phyloP scores from a whole-genome alignment of 2,797 vertebrate species.

The Synanceia verrucosa region DNA sequence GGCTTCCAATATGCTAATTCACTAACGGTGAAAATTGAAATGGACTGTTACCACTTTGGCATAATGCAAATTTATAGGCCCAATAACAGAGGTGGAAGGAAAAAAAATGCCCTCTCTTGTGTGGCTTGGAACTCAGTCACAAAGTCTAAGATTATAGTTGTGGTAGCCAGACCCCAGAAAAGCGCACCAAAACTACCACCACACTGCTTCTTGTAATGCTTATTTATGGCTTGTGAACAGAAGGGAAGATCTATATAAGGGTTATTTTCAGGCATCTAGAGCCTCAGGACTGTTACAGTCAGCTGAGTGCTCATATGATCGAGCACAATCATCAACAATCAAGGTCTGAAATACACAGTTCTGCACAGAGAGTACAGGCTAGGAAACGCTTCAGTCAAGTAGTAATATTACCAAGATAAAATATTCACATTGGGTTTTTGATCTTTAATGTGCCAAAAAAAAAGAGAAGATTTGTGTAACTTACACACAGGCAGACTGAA shows the following conservation, averaged over 20 bases:
- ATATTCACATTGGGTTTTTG: neutral
- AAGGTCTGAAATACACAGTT: slow-evolving; percentile 12
- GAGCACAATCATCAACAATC: slow-evolving; percentile 19
- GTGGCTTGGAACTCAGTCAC: slow-evolving; percentile 57
- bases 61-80: slow-evolving; percentile 63
- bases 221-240: slow-evolving; percentile 53
- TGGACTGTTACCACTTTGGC: slow-evolving; percentile 60
- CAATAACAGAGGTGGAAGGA: slow-evolving; percentile 65
- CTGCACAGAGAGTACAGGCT: slow-evolving; percentile 2
- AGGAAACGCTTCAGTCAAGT: neutral
- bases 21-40: slow-evolving; percentile 49
- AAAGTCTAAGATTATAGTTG: slow-evolving; percentile 69
- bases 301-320: slow-evolving; percentile 75
- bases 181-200: slow-evolving; percentile 53
- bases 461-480: neutral
- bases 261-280: slow-evolving; percentile 38
- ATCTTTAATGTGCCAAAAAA: neutral
- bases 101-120: slow-evolving; percentile 37
- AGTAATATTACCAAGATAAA: slow-evolving; percentile 3
- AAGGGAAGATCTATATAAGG: slow-evolving; percentile 45
- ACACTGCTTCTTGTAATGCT: slow-evolving; percentile 57
- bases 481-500: neutral
- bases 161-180: slow-evolving; percentile 25
- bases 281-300: slow-evolving; percentile 56
- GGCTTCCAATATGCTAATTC: slow-evolving; percentile 22